Conservation (phyloP, 23 tunicate genomes). For the Oikopleura dioica region DNA sequence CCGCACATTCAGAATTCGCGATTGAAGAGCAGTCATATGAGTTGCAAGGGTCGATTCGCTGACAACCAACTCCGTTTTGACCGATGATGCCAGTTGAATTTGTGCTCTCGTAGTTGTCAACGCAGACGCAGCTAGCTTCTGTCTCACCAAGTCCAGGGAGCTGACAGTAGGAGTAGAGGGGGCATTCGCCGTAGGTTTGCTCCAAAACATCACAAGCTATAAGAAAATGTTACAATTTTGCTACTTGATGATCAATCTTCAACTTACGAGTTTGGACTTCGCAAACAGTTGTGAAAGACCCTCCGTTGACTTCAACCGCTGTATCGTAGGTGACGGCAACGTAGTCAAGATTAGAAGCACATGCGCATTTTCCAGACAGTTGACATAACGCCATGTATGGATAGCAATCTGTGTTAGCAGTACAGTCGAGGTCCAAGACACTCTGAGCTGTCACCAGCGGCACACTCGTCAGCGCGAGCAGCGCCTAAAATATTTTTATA, state of each 20-base stretch:
- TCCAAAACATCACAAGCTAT: not conserved
- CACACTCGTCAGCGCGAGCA: no score
- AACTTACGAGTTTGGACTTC: not conserved
- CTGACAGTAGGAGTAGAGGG: not conserved
- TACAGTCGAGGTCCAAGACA: not conserved
- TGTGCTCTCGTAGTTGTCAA: not conserved
- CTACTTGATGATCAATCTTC: not conserved
- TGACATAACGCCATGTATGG: not conserved
- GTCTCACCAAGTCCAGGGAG: no score
- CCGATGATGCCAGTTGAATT: not conserved
- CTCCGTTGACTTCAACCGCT: not conserved
- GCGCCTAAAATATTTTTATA: no score
- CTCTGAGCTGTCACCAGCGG: not conserved
- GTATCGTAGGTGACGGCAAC: no score
- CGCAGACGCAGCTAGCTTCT: not conserved
- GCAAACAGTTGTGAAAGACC: not conserved
- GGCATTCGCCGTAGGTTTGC: not conserved
- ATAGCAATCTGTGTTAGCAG: not conserved
- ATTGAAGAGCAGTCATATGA: not conserved
- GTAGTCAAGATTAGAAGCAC: not conserved
- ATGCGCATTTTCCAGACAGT: not conserved
- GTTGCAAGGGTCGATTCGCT: not conserved
- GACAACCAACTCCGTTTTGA: no score
- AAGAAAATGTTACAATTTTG: not conserved
- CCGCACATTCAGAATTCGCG: not conserved